These are phyloP conservation scores for Drosophila nigricruria DNA, from an alignment of 2,888 invertebrate species.

Conservation along the genomic window DNA sequence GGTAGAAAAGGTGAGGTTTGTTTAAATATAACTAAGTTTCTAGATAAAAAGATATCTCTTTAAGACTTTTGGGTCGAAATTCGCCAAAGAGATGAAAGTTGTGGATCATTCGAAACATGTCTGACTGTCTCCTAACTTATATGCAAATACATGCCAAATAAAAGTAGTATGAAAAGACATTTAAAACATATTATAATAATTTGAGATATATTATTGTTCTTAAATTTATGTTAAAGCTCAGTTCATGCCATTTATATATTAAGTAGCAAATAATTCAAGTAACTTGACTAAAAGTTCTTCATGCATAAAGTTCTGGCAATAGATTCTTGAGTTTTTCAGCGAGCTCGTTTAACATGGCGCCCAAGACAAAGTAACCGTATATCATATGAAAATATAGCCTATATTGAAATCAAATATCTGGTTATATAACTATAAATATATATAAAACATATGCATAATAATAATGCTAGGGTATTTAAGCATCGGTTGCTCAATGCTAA, in stretches of 20 bases:
- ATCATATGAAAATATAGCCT: neutral
- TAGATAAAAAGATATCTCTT: neutral
- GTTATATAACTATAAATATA: neutral
- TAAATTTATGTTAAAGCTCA: neutral
- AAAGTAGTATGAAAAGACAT: neutral
- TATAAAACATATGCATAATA: neutral
- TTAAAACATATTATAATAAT: neutral
- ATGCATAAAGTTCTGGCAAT: too few species aligned
- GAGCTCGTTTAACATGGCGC: too few species aligned
- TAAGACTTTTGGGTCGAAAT: too few species aligned
- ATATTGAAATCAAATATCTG: neutral
- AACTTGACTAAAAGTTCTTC: too few species aligned
- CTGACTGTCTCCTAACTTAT: neutral
- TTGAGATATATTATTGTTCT: neutral
- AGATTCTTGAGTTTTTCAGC: too few species aligned
- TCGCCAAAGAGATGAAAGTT: too few species aligned
- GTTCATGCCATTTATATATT: neutral
- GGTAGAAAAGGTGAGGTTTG: neutral
- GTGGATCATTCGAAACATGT: neutral
- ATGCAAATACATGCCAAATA: neutral
- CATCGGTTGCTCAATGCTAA: neutral
- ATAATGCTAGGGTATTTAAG: constrained; percentile 21
- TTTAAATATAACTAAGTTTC: neutral
- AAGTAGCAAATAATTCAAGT: neutral
- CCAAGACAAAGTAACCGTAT: too few species aligned